Evolutionary conservation across 2,113 vertebrate species (phyloP).

Genomic region (Anas platyrhynchos): DNA sequence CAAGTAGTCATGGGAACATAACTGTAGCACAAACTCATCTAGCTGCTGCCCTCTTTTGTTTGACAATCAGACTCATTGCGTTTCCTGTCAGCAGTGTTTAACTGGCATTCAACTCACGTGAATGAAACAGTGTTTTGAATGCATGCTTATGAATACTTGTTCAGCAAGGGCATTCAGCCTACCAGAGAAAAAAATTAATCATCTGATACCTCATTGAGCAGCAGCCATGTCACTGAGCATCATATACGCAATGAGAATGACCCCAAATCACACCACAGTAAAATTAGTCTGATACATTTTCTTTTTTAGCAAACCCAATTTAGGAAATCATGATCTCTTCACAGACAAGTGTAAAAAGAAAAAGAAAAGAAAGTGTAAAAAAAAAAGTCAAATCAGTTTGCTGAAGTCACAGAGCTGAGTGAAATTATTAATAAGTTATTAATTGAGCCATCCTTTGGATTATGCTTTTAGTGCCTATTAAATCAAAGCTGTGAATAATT

Average conservation of each 20-base stretch:
- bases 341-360: neutral
- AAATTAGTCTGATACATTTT: neutral
- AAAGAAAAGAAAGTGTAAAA: neutral
- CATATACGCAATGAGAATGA: fast-evolving
- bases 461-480: constrained; percentile 37
- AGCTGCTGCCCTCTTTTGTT: neutral
- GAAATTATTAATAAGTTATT: constrained; percentile 52
- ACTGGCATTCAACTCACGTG: neutral
- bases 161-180: neutral
- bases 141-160: neutral
- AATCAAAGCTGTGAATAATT: constrained; percentile 44
- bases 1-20: neutral
- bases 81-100: neutral
- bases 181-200: neutral
- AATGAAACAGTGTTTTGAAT: neutral
- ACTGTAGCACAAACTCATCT: neutral
- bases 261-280: neutral
- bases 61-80: neutral
- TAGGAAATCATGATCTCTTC: neutral
- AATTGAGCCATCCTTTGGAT: constrained; percentile 27
- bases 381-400: constrained; percentile 18
- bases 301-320: neutral
- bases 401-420: neutral
- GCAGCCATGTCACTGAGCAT: neutral
- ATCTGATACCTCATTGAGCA: neutral